Base-by-base conservation (phyloP, 1,140 invertebrate species). In the Zaprionus inermis region DNA sequence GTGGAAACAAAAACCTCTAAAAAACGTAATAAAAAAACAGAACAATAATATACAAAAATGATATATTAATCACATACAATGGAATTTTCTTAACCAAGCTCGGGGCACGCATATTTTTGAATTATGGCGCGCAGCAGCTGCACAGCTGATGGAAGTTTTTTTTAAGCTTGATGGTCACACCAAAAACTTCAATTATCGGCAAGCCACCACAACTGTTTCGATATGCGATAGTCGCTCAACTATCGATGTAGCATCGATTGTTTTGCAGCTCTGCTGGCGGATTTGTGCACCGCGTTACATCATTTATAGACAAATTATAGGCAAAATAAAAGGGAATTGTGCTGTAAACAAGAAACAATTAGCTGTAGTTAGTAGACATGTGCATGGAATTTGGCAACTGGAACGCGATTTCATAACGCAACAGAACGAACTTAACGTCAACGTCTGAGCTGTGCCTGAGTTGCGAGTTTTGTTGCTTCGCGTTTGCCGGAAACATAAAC, bases 11-110 rank as follows among this genome's bases (percentile, higher is more conserved):
- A 76, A 78, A 66, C 72, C 56, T 56, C 55, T 65, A 77, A 78
- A 81, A 81, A 80, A 76, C 81, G 59, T 72, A 84, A 85, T 84
- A 84, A 84, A 84, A 82, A 88, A 81, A 76, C 76, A 79, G 83
- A 89, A 88, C 79, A 88, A 88, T 88, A 88, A 86, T 74, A 74
- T 70, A 74, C 57, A 70, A 70, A 69, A 3, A 2, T 1, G 5
- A 16, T 44, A 44, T 44, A 44, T 44, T 44, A 9, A 41, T 41
- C 6, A 41, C n/a, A 16, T 41, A 16, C 14, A n/a, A 2, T 20
- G 22, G 1, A 34, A 16, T 20, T 38, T 6, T 5, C 3, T 44
- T 12, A 22, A 44, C 28, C 18, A n/a, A 12, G 7, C 14, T 9
- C 6, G 34, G 36, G 34, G 36, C 18, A 1, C 44, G 12, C 18